Conservation (phyloP, 2,888 invertebrate genomes). For the Fragum whitleyi region DNA sequence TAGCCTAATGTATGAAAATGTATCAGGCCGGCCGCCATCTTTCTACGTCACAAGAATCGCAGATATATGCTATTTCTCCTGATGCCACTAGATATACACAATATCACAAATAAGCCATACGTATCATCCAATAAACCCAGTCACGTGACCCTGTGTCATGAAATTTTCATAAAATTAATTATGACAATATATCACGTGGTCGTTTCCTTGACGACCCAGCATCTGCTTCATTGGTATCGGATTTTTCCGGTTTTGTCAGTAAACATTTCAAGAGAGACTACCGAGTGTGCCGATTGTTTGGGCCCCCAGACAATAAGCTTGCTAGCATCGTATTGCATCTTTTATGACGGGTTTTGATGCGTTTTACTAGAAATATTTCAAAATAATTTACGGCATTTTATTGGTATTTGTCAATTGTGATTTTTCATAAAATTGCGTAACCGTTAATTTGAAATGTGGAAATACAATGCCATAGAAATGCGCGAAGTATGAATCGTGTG, state of each 20-base stretch:
- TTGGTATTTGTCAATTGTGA: slow-evolving; percentile 10
- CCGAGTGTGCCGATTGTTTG: slow-evolving; percentile 45
- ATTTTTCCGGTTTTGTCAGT: slow-evolving; percentile 36
- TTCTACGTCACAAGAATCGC: slow-evolving; percentile 57
- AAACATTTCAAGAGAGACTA: slow-evolving; percentile 56
- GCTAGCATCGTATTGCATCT: slow-evolving; percentile 37
- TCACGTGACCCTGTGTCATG: slow-evolving; percentile 65
- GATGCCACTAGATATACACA: slow-evolving; percentile 47
- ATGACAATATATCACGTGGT: slow-evolving; percentile 65
- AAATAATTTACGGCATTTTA: slow-evolving; percentile 10
- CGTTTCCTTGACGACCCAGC: slow-evolving; percentile 63
- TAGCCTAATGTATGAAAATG: slow-evolving; percentile 65
- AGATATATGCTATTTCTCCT: slow-evolving; percentile 48
- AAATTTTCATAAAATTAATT: slow-evolving; percentile 69
- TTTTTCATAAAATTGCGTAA: not conserved
- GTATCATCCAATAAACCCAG: slow-evolving; percentile 57
- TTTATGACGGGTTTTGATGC: slow-evolving; percentile 1
- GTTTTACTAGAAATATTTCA: slow-evolving; percentile 17
- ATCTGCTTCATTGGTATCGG: slow-evolving; percentile 62
- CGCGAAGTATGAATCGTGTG: too few species aligned
- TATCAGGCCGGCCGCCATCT: slow-evolving; percentile 56
- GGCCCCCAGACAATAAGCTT: slow-evolving; percentile 46
- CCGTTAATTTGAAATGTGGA: too few species aligned
- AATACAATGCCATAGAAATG: too few species aligned
- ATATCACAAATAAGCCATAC: slow-evolving; percentile 57